Evolutionary conservation across 2,888 invertebrate species (phyloP).

Genomic region (Cantharis lateralis): DNA sequence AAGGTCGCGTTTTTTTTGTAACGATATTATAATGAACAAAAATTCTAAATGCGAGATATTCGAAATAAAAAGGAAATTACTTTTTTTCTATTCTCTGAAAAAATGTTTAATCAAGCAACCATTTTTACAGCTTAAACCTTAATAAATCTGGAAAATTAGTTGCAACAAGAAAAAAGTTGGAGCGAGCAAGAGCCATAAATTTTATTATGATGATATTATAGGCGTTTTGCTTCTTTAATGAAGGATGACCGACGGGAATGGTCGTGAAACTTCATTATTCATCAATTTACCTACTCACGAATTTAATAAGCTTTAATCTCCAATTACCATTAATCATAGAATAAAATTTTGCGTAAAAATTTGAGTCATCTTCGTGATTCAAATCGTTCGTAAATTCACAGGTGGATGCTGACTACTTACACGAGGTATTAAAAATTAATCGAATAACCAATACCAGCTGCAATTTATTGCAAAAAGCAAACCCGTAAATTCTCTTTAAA

Average conservation of each 20-base stretch:
- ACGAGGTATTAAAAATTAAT: not conserved
- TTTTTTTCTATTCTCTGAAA: not conserved
- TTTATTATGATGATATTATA: not conserved
- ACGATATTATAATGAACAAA: not conserved
- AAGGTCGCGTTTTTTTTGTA: not conserved
- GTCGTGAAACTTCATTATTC: slow-evolving; percentile 1
- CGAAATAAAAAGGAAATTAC: not conserved
- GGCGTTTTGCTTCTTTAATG: not conserved
- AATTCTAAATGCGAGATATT: not conserved
- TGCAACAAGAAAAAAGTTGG: not conserved
- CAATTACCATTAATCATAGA: not conserved
- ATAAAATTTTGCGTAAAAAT: not conserved
- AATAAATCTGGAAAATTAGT: not conserved
- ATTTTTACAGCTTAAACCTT: not conserved
- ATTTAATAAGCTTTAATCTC: not conserved
- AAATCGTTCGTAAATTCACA: not conserved
- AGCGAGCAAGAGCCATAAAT: not conserved
- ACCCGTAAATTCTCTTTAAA: not conserved
- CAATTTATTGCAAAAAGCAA: not conserved
- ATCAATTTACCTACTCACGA: not conserved
- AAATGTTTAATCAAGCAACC: not conserved
- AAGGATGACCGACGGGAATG: not conserved
- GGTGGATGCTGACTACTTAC: not conserved
- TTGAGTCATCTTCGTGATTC: not conserved
- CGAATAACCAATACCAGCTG: not conserved